Evolutionary conservation across 2,888 invertebrate species (phyloP), one percentile per base, ranked within the genome.

Genomic region (Steinernema hermaphroditum): DNA sequence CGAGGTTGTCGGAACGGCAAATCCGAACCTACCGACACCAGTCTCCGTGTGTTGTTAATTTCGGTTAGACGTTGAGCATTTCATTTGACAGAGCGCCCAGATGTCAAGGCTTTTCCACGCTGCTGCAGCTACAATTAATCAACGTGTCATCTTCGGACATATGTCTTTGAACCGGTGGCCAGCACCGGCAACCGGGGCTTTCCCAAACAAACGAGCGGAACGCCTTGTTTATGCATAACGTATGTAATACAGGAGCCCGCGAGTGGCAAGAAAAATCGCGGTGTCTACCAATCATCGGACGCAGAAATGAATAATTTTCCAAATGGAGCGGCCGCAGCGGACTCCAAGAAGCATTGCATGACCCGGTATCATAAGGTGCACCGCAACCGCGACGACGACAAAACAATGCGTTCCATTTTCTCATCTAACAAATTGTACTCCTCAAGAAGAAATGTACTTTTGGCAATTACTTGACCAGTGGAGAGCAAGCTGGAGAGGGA

Each of bases 111-210:
- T 50, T 50, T 24, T 50, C 50, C 50, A 50, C 50, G 50, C 24
- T 50, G 22, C n/a, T 37, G 24, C 62, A 29, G 62, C 62, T 62
- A 62, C 62, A 34, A 62, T 62, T 32, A 62, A 62, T 62, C 62
- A 62, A 34, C 62, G 62, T 62, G 32, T 34, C 32, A 62, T 62
- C 62, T 62, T 29, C 29, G 62, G 62, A 27, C 27, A 32, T 16
- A 62, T 46, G 46, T 46, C 43, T 41, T 8, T 41, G 46, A 6
- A n/a, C n/a, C n/a, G n/a, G 46, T 6, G 46, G 22, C 46, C 6
- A 46, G n/a, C 46, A 46, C 4, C 46, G 46, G n/a, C 46, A 62
- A 32, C 37, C 6, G 37, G 12, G n/a, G n/a, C n/a, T n/a, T 27
- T 9, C 32, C 32, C 32, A 27, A 29, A 29, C 14, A 32, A 27